Conservation (phyloP, 2,797 vertebrate species). For the Hapalemur alaotrensis region DNA sequence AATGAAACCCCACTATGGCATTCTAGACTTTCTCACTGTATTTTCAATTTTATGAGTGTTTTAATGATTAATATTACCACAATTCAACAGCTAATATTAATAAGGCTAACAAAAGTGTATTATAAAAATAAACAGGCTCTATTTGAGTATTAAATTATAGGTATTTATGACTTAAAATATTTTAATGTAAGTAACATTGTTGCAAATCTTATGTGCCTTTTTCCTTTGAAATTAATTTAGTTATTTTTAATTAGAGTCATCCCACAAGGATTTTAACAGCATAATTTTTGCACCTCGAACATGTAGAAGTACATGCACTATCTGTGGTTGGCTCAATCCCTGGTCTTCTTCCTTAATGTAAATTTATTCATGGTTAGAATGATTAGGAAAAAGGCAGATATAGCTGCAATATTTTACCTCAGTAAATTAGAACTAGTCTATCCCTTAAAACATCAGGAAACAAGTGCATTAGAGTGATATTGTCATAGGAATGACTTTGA, state of each 20-base stretch:
- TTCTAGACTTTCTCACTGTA: background rate
- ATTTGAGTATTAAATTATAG: background rate
- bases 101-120: background rate
- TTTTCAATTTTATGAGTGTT: background rate
- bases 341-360: background rate
- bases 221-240: background rate
- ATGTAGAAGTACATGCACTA: background rate
- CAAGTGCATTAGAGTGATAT: background rate
- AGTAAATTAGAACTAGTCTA: background rate
- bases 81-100: background rate
- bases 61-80: background rate
- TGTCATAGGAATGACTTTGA: background rate
- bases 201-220: background rate
- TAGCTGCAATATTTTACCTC: background rate
- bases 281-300: background rate
- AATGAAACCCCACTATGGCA: background rate
- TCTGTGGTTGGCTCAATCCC: background rate
- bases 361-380: background rate
- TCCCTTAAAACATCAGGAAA: background rate
- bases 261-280: background rate
- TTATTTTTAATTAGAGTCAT: background rate
- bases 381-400: background rate
- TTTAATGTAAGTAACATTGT: background rate
- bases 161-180: background rate
- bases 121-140: background rate